Conservation (phyloP, 2,888 invertebrate species). For the Archips xylosteana region DNA sequence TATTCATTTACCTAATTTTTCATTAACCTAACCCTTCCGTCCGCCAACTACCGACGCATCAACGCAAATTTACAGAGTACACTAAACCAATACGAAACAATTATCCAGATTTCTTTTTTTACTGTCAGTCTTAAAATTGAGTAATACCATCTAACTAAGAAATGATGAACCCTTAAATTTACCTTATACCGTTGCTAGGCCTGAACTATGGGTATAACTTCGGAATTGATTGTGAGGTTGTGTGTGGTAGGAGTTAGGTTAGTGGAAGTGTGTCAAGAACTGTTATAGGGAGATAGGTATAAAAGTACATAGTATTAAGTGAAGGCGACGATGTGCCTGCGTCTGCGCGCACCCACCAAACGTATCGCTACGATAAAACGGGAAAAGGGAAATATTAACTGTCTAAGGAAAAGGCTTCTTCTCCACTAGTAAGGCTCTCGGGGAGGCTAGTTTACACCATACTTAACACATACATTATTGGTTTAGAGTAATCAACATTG, state of each 20-base stretch:
- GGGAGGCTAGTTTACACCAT: constrained; percentile 82
- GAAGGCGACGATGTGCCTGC: constrained; percentile 62
- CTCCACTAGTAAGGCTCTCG: constrained; percentile 81
- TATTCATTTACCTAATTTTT: constrained; percentile 60
- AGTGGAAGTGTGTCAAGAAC: constrained; percentile 61
- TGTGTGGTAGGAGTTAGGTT: constrained; percentile 47
- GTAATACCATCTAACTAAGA: constrained; percentile 84
- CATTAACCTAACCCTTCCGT: constrained; percentile 57
- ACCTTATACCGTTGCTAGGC: constrained; percentile 78
- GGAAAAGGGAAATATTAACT: constrained; percentile 63
- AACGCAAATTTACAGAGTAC: constrained; percentile 58
- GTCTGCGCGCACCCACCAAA: constrained; percentile 47
- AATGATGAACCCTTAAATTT: constrained; percentile 78
- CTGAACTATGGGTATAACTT: constrained; percentile 63
- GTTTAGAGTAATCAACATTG: constrained; percentile 85
- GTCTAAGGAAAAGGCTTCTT: constrained; percentile 83
- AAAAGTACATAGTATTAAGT: constrained; percentile 57
- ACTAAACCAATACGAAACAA: constrained; percentile 66
- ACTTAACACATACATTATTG: constrained; percentile 81
- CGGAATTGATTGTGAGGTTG: constrained; percentile 58
- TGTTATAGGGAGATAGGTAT: constrained; percentile 61
- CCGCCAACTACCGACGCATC: constrained; percentile 54
- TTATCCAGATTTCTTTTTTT: constrained; percentile 66
- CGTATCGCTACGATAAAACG: constrained; percentile 56
- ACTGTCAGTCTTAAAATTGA: constrained; percentile 86